phyloP scores from a whole-genome alignment of 2,113 vertebrate genomes.

The Hassar affinis region DNA sequence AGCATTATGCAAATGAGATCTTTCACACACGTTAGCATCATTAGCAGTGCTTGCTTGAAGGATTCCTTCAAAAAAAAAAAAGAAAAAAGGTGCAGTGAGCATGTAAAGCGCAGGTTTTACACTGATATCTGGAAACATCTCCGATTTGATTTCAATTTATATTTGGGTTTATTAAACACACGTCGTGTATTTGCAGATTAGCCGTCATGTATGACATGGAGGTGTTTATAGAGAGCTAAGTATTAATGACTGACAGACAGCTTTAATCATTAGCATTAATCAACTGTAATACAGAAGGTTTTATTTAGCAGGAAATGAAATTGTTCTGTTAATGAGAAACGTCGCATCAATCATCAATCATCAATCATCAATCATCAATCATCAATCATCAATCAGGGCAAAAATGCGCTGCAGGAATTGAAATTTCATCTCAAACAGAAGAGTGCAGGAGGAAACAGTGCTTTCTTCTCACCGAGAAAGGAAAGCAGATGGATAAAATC shows the following conservation, averaged over 20 bases:
- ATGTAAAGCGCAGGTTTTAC: neutral
- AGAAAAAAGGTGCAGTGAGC: neutral
- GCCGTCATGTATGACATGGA: neutral
- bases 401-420: neutral
- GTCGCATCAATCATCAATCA: no score
- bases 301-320: conserved; percentile 2
- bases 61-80: neutral
- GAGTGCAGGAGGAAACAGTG: conserved; percentile 1
- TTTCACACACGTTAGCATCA: neutral
- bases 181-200: neutral
- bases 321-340: conserved; percentile 1
- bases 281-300: neutral
- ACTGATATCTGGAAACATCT: neutral
- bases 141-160: neutral
- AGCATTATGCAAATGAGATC: conserved; percentile 23
- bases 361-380: no score
- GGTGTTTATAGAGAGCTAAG: neutral
- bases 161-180: neutral
- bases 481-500: conserved; percentile 29
- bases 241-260: neutral
- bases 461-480: conserved; percentile 30
- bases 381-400: neutral
- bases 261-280: neutral
- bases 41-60: neutral
- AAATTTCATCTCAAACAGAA: neutral